A percentile compares a stretch with the other conserved stretches of the same genome.
Conservation (phyloP, 2,113 vertebrate species). For the Protobothrops mucrosquamatus region DNA sequence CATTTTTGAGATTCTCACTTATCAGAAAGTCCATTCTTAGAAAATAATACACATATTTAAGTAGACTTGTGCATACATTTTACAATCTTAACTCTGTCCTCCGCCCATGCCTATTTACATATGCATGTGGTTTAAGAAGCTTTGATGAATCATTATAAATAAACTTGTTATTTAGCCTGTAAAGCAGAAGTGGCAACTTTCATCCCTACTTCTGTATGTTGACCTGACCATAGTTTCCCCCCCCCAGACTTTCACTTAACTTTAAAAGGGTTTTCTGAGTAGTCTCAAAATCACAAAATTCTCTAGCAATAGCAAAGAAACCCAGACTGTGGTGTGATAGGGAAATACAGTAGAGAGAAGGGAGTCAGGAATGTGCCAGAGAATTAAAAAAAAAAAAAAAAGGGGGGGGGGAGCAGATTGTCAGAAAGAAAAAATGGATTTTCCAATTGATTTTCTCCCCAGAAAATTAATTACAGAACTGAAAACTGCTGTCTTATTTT, state of each 20-base stretch:
- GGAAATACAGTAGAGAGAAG: background rate
- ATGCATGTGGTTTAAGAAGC: background rate
- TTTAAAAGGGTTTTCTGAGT: background rate
- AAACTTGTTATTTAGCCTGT: background rate
- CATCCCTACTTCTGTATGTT: background rate
- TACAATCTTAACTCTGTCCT: background rate
- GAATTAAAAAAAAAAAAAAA: background rate
- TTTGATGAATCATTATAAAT: background rate
- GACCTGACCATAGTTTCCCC: background rate
- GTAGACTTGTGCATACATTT: slow-evolving; percentile 19
- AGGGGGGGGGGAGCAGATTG: background rate
- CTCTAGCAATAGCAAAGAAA: background rate
- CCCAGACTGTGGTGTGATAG: background rate
- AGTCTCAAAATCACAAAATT: background rate
- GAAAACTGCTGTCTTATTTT: background rate
- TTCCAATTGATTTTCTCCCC: background rate
- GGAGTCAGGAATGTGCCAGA: background rate
- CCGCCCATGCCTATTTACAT: background rate
- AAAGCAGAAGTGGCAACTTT: background rate
- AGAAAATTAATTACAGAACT: background rate
- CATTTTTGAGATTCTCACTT: slow-evolving; percentile 18
- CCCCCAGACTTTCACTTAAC: background rate
- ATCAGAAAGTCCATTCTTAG: slow-evolving; percentile 26
- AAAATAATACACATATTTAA: slow-evolving; percentile 16
- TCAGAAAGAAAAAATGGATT: background rate